These are phyloP conservation scores for Macropus fuliginosus DNA, from an alignment of 2,797 vertebrate genomes.

Conservation along the genomic window DNA sequence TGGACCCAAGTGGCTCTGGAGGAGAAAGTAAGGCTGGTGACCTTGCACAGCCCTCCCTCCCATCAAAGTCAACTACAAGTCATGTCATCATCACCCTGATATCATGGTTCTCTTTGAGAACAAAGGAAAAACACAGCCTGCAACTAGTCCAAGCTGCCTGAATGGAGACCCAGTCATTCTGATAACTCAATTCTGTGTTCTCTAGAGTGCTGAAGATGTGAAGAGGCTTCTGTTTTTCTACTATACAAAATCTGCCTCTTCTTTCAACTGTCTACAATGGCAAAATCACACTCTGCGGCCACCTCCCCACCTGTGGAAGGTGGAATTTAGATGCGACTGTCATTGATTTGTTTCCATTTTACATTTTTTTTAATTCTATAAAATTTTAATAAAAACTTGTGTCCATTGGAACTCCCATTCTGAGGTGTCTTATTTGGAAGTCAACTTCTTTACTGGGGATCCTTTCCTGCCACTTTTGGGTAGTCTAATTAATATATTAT, in stretches of 20 bases:
- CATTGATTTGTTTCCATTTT: not conserved
- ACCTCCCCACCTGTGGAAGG: not conserved
- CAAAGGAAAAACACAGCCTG: no score
- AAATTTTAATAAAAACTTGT: not conserved
- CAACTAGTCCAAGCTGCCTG: no score
- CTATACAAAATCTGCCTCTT: not conserved
- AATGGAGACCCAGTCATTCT: no score
- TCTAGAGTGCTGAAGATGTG: not conserved
- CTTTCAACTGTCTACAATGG: no score
- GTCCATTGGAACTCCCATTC: not conserved
- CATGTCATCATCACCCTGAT: no score
- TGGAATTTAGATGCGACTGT: not conserved
- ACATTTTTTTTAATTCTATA: not conserved
- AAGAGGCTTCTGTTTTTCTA: not conserved
- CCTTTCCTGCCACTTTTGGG: not conserved
- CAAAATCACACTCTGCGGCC: fast-evolving
- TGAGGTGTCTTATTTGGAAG: not conserved
- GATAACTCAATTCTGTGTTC: not conserved
- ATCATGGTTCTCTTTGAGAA: no score
- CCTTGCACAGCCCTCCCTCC: no score
- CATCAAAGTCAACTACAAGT: no score
- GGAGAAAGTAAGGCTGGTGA: no score
- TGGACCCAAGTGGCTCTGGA: no score
- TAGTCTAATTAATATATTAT: not conserved
- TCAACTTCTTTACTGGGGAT: not conserved